Conservation (phyloP, 2,888 invertebrate species). For the Leuctra nigra region DNA sequence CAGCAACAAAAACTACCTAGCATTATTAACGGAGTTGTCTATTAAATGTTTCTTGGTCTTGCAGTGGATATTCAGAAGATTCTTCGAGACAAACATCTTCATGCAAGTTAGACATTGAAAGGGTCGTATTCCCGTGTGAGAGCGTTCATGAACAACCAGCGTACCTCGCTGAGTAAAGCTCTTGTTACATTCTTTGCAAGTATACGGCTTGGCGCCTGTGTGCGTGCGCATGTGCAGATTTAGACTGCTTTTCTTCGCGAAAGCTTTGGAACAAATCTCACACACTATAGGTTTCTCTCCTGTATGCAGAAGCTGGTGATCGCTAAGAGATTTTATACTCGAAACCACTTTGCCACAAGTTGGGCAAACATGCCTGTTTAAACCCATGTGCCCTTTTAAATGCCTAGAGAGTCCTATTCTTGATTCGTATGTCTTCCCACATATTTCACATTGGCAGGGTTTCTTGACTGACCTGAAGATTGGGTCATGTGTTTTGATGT, state of each 20-base stretch:
- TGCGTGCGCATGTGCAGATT: conserved; percentile 35
- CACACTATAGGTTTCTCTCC: conserved; percentile 18
- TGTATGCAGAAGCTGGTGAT: conserved; percentile 12
- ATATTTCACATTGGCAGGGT: conserved; percentile 2
- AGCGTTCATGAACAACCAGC: conserved; percentile 45
- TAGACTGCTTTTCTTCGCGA: conserved; percentile 11
- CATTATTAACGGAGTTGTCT: background rate
- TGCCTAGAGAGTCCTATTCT: conserved; percentile 31
- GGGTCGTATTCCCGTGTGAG: conserved; percentile 43
- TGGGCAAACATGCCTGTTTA: conserved; percentile 40
- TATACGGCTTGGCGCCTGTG: conserved; percentile 45
- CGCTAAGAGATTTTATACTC: background rate
- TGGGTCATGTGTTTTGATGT: background rate
- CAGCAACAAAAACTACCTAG: background rate
- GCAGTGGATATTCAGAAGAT: conserved; percentile 41
- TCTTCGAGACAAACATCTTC: conserved; percentile 42
- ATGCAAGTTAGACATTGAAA: conserved; percentile 42
- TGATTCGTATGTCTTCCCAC: conserved; percentile 2
- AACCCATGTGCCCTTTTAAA: conserved; percentile 41
- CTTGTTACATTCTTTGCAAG: conserved; percentile 44
- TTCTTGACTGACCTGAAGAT: background rate
- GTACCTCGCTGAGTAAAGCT: conserved; percentile 47
- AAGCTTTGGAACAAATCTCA: conserved; percentile 12
- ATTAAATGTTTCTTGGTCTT: conserved; percentile 32
- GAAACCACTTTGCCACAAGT: conserved; percentile 35